Percentiles rank a stretch among this genome's conserved stretches.
Evolutionary conservation across 1,140 invertebrate species (phyloP).

Genomic region (Melipona quadrifasciata): DNA sequence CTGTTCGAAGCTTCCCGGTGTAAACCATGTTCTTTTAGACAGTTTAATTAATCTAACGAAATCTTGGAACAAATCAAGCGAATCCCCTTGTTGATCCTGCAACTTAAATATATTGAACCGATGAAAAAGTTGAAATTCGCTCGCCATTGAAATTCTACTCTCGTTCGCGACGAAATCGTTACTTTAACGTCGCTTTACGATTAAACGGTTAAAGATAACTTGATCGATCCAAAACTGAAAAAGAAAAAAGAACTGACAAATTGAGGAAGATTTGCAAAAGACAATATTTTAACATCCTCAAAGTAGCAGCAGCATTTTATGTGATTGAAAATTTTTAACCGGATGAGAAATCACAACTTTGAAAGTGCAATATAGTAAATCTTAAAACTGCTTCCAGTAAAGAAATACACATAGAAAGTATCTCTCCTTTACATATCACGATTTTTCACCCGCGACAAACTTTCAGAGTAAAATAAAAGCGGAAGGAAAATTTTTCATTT

Average conservation of each 20-base stretch:
- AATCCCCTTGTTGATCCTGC: not conserved
- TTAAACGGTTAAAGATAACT: too few relatives aligned
- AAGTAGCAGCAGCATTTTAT: not conserved
- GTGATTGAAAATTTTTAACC: not conserved
- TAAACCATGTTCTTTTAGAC: slow-evolving; percentile 8
- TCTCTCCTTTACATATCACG: not conserved
- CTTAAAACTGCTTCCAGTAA: not conserved
- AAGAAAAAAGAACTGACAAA: too few relatives aligned
- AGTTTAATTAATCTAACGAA: slow-evolving; percentile 29
- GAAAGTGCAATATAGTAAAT: not conserved
- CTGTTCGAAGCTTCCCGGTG: slow-evolving; percentile 17
- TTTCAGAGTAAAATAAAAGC: not conserved
- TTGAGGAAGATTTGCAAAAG: too few relatives aligned
- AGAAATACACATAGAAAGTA: not conserved
- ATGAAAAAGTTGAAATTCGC: not conserved
- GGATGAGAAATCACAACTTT: not conserved
- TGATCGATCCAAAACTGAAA: too few relatives aligned
- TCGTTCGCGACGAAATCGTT: not conserved
- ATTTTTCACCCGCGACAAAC: not conserved
- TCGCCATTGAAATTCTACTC: not conserved
- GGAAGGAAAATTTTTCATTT: not conserved
- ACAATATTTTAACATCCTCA: too few relatives aligned
- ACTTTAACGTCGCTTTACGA: not conserved
- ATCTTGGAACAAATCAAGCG: not conserved
- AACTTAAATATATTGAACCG: not conserved